Evolutionary conservation across 1,140 invertebrate genomes (phyloP), one percentile per base, ranked within the genome.

Genomic region (Aphaenogaster ashmeadi): DNA sequence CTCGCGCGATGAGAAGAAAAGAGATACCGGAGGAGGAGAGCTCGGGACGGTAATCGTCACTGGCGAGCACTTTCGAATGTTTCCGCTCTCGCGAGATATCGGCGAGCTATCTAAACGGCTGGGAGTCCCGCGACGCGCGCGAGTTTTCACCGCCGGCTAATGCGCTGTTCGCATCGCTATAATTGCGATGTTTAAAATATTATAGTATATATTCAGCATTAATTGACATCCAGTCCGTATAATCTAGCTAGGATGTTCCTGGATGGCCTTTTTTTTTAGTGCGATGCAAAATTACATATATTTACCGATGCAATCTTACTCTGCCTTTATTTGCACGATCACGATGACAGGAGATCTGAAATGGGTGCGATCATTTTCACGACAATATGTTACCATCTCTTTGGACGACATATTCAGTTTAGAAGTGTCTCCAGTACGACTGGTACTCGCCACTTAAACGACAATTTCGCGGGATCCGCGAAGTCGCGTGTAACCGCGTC

Each of bases 61-160:
- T 38, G 54, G 18, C 67, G 52, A 74, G 80, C 18, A 84, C 80
- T 84, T 84, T 84, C 69, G 18, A 74, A 84, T 60, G 52, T 47
- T 74, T 74, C 67, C 41, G 54, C n/a, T 74, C 69, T 62, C 80
- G 47, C 47, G 69, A 74, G 41, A 84, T 84, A 84, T 60, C 54
- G 33, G n/a, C 54, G 54, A 58, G 67, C 18, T 83, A 38, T 84
- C 47, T 80, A 80, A 80, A 54, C n/a, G 77, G 15, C 50, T 60
- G 50, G 27, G 41, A n/a, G n/a, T 47, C 66, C 7, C 50, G 75
- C 41, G 13, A 41, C 15, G 47, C 62, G 62, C 41, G 58, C 11
- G 21, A 15, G 13, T 83, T 83, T 74, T 74, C 67, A 83, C 80
- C 67, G 64, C 18, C 21, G n/a, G 7, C 33, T 33, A 81, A 54